A percentile compares a stretch with the other conserved stretches of the same genome.
These are phyloP conservation scores for Heliothis subflexa DNA, from an alignment of 1,140 invertebrate species.

Conservation along the genomic window DNA sequence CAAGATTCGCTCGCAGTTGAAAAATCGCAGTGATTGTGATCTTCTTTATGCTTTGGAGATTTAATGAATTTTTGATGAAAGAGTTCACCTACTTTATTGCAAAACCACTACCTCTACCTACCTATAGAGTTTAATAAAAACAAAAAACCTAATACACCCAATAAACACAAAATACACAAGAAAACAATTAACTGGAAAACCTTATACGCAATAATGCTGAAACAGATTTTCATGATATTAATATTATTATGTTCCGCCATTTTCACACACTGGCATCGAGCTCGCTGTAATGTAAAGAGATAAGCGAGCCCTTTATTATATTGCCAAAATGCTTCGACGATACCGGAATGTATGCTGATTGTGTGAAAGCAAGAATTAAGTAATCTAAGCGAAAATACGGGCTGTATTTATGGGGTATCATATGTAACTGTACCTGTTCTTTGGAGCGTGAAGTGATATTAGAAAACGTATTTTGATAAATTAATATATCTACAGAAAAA, in stretches of 20 bases:
- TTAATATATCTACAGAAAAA: no score
- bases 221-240: slow-evolving; percentile 9
- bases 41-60: no score
- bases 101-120: no score
- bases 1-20: no score
- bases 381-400: neutral
- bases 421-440: no score
- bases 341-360: slow-evolving; percentile 2
- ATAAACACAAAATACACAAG: no score
- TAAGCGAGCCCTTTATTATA: slow-evolving; percentile 28
- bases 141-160: neutral
- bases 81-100: no score
- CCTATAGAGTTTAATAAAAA: neutral
- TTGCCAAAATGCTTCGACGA: slow-evolving; percentile 9
- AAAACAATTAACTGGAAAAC: neutral
- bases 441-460: no score
- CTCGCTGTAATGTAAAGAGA: slow-evolving; percentile 26
- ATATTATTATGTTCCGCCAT: neutral
- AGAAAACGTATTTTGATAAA: no score
- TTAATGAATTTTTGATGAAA: no score
- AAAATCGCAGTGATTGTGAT: no score
- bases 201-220: neutral
- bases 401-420: neutral
- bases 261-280: neutral
- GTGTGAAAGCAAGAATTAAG: neutral